phyloP scores from a whole-genome alignment of 2,113 vertebrate species.

The Glareola pratincola region DNA sequence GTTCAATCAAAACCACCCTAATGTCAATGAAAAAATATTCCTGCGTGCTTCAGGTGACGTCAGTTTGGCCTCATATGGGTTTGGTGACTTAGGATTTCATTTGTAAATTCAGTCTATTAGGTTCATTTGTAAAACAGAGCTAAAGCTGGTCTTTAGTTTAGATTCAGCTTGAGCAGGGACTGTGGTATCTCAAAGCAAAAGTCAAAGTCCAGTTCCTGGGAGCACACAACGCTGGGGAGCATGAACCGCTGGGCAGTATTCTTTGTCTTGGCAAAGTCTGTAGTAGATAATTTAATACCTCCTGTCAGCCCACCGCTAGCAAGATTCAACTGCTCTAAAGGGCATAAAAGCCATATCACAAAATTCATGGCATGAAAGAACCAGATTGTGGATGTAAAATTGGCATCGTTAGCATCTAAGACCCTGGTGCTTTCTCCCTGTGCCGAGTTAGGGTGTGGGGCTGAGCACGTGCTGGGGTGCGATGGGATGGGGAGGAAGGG shows the following conservation, averaged over 20 bases:
- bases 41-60: neutral
- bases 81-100: neutral
- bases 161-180: neutral
- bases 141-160: neutral
- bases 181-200: neutral
- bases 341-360: neutral
- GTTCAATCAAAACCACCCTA: neutral
- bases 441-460: neutral
- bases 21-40: neutral
- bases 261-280: neutral
- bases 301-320: neutral
- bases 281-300: neutral
- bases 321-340: neutral
- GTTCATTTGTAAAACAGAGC: neutral
- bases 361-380: neutral
- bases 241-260: neutral
- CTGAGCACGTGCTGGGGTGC: neutral
- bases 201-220: neutral
- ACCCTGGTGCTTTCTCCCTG: fast-evolving
- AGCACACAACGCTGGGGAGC: neutral
- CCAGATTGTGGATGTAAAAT: neutral
- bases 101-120: neutral
- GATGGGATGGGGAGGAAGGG: neutral
- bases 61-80: neutral
- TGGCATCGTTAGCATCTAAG: neutral